Evolutionary conservation across 2,888 invertebrate genomes (phyloP).

Genomic region (Hybos culiciformis): DNA sequence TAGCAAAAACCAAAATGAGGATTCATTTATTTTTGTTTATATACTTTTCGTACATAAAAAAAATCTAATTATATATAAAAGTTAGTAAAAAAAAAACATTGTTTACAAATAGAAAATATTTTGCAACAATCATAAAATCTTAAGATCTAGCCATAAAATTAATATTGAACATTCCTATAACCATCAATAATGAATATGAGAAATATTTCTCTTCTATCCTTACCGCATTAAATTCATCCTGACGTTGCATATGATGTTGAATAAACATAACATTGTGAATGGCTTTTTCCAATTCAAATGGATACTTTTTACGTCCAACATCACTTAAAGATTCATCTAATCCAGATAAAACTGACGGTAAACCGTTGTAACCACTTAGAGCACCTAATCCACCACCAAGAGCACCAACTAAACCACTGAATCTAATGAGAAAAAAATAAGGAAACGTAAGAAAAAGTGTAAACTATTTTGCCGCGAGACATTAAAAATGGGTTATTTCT

Average conservation of each 20-base stretch:
- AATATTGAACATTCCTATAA: constrained; percentile 23
- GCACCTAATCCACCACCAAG: constrained; percentile 45
- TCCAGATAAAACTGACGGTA: constrained; percentile 71
- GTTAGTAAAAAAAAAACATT: too few relatives aligned
- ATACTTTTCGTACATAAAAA: too few relatives aligned
- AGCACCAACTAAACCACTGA: constrained; percentile 62
- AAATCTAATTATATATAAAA: too few relatives aligned
- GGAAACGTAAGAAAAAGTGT: neutral
- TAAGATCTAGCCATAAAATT: constrained; percentile 18
- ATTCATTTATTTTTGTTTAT: too few relatives aligned
- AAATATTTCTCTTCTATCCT: constrained; percentile 22
- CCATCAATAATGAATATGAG: neutral
- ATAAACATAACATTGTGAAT: constrained; percentile 93
- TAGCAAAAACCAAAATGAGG: too few relatives aligned
- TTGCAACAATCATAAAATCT: too few relatives aligned
- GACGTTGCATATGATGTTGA: constrained; percentile 86
- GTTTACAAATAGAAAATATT: too few relatives aligned
- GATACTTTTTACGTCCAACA: constrained; percentile 73
- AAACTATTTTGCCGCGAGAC: constrained; percentile 6
- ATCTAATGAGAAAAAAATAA: constrained; percentile 36
- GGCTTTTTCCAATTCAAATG: constrained; percentile 84
- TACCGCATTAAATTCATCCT: constrained; percentile 90
- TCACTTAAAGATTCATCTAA: constrained; percentile 72
- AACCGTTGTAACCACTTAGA: constrained; percentile 60
- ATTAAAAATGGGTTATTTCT: neutral